Percentiles rank a stretch among this genome's conserved stretches.
Conservation (phyloP, 2,888 invertebrate species). For the Trichopria drosophilae region DNA sequence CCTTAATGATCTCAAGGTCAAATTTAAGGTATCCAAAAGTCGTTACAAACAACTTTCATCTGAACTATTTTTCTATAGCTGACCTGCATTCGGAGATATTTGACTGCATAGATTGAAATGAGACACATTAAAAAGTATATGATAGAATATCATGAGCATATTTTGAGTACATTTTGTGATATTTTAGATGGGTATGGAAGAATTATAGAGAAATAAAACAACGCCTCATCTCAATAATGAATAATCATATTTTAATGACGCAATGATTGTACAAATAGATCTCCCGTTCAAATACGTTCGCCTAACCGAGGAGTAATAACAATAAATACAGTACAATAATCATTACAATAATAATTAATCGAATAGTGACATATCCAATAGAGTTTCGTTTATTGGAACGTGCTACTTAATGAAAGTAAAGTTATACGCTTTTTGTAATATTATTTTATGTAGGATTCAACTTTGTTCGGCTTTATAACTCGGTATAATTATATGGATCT, state of each 20-base stretch:
- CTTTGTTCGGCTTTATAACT: conserved; percentile 14
- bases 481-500: conserved; percentile 17
- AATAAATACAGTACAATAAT: conserved; percentile 52
- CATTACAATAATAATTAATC: conserved; percentile 51
- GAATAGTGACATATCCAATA: conserved; percentile 38
- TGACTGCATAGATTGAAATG: too few species aligned
- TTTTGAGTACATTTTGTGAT: too few species aligned
- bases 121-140: too few species aligned
- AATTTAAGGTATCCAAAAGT: too few species aligned
- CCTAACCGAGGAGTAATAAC: conserved; percentile 57
- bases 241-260: conserved; percentile 59
- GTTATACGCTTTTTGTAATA: conserved; percentile 15
- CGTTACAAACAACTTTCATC: too few species aligned
- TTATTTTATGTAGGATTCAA: conserved; percentile 35
- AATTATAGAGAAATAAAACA: conserved; percentile 28
- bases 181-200: too few species aligned
- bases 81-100: too few species aligned
- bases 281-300: conserved; percentile 54
- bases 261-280: conserved; percentile 59
- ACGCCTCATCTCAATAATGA: conserved; percentile 40
- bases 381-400: conserved; percentile 32
- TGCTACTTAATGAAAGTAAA: conserved; percentile 17
- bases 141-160: too few species aligned
- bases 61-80: too few species aligned
- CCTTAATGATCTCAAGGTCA: too few species aligned